Base-by-base conservation (phyloP, 2,888 invertebrate species). In the Drosophila histrio region DNA sequence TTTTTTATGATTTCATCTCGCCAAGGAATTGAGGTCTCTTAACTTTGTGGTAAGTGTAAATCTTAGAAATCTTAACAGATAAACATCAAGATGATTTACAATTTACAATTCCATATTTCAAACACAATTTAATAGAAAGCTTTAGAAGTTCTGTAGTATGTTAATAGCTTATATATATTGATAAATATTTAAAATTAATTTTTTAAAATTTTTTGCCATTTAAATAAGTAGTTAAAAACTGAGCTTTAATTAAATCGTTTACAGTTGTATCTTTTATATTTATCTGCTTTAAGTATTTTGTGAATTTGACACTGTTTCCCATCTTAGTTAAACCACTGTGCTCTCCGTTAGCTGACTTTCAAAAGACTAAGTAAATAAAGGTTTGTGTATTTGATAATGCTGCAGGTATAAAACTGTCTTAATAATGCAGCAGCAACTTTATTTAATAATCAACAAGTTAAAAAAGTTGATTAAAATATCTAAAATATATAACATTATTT, bases 331-430 rank as follows among this genome's bases (percentile, higher is more conserved):
- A 5, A 3, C 57, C 57, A 57, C 38, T 38, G 57, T 57, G n/a
- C 21, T 13, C 2, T 1, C 2, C 38, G 3, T 17, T 3, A 8
- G 6, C 24, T 15, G 24, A 17, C n/a, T n/a, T n/a, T n/a, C 26
- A 22, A 50, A 9, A 17, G 4, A 21, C 24, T 2, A 11, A 17
- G 7, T 11, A 6, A 4, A 38, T 9, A 21, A 39, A 9, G 57
- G 47, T 47, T 47, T 57, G 46, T n/a, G 21, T n/a, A 30, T 57
- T 4, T 13, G 36, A 17, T 56, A 26, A 22, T n/a, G 2, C 3
- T 7, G 5, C 8, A 0, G 3, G 1, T 19, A 5, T 0, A 17
- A 21, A 38, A 1, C 3, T 15, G 8, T 34, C 3, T 8, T 13
- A 13, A 32, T n/a, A 30, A 3, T n/a, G n/a, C n/a, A 3, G 4